Evolutionary conservation across 2,888 invertebrate genomes (phyloP).

Genomic region (Gibbula magus): DNA sequence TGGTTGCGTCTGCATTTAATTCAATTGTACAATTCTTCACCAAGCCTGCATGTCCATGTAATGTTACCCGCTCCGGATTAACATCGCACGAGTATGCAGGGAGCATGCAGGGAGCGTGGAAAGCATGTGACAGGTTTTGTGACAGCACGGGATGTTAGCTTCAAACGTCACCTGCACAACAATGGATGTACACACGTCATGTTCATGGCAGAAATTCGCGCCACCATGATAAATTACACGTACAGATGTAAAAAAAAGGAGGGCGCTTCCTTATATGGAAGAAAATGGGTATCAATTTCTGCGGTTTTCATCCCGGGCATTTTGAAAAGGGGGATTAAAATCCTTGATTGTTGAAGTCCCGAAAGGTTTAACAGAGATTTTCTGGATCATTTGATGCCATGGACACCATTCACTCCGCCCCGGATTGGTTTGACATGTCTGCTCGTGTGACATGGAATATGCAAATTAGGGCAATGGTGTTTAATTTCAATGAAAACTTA

Average conservation of each 20-base stretch:
- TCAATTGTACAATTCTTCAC: not conserved
- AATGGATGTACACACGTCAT: no score
- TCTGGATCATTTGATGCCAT: no score
- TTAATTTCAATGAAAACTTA: no score
- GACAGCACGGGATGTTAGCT: not conserved
- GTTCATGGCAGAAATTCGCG: not conserved
- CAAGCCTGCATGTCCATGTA: not conserved
- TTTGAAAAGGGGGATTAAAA: no score
- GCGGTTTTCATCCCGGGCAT: not conserved
- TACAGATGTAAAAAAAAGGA: not conserved
- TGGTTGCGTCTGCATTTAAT: slow-evolving; percentile 1
- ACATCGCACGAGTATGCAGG: not conserved
- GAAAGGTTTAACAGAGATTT: no score
- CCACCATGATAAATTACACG: not conserved
- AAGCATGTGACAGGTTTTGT: slow-evolving; percentile 13
- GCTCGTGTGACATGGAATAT: no score
- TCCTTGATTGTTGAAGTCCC: no score
- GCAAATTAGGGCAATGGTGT: no score
- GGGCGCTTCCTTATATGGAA: not conserved
- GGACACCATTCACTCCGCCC: no score
- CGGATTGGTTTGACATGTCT: no score
- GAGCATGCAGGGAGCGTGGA: not conserved
- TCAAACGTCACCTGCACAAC: no score
- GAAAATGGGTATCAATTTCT: not conserved
- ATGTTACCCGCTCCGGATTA: not conserved